These are phyloP conservation scores for Oopsacas minuta DNA, from an alignment of 37 sponge, comb jelly and placozoan genomes.

Conservation along the genomic window DNA sequence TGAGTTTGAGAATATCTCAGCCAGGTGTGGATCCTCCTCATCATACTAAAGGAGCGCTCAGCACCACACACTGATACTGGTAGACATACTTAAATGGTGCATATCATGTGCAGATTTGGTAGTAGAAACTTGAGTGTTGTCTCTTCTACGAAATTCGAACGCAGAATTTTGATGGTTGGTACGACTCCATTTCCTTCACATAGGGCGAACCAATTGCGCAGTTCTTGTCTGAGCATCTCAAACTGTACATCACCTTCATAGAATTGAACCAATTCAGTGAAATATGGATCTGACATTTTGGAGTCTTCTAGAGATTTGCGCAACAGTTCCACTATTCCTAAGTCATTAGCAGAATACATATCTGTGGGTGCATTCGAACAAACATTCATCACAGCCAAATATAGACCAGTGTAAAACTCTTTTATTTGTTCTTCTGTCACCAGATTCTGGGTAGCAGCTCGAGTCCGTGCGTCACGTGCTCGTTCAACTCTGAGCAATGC, in stretches of 20 bases:
- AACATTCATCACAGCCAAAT: not conserved
- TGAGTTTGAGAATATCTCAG: not conserved
- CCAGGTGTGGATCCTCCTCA: not conserved
- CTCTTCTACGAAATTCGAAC: not conserved
- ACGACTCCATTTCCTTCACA: not conserved
- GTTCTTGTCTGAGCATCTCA: not conserved
- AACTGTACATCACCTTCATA: not conserved
- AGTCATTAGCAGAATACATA: not conserved
- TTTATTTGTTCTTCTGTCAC: not conserved
- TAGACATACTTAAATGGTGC: not conserved
- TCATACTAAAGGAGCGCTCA: not conserved
- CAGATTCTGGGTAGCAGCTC: not conserved
- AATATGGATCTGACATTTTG: not conserved
- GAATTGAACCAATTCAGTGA: not conserved
- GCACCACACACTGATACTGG: not conserved
- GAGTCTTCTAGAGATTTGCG: not conserved
- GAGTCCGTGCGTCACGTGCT: not conserved
- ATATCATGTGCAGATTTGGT: not conserved
- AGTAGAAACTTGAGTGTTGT: not conserved
- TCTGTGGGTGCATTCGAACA: not conserved
- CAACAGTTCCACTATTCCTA: not conserved
- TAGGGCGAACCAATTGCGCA: not conserved
- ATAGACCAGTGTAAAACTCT: not conserved
- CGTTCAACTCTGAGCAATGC: not conserved
- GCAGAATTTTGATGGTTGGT: not conserved